Evolutionary conservation across 2,888 invertebrate species (phyloP).

Genomic region (Hydropsyche betteni): DNA sequence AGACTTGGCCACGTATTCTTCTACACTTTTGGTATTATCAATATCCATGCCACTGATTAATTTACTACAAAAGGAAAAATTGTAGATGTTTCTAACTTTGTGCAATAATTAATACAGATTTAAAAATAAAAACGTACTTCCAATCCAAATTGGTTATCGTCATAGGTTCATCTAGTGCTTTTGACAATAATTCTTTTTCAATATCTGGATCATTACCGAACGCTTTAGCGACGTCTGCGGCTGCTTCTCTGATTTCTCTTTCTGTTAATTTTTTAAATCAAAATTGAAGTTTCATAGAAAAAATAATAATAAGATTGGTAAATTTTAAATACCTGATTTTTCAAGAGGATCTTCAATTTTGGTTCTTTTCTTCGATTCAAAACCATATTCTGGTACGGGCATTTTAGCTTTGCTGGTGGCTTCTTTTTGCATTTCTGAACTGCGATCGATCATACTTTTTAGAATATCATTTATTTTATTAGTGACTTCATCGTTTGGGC

Average conservation of each 20-base stretch:
- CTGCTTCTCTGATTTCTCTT: conserved; percentile 69
- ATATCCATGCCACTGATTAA: conserved; percentile 82
- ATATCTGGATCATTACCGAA: conserved; percentile 76
- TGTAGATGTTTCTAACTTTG: conserved; percentile 10
- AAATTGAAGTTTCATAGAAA: background rate
- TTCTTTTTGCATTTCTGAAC: conserved; percentile 55
- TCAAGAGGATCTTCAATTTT: background rate
- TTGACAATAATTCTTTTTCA: conserved; percentile 77
- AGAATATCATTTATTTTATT: conserved; percentile 62
- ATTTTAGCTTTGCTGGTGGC: conserved; percentile 27
- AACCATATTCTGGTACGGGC: conserved; percentile 41
- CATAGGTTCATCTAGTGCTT: conserved; percentile 65
- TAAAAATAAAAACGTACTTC: conserved; percentile 32
- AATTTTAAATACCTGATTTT: conserved; percentile 55
- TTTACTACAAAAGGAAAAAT: conserved; percentile 63
- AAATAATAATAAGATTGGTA: conserved; percentile 56
- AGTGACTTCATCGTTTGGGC: conserved; percentile 30
- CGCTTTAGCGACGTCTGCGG: conserved; percentile 74
- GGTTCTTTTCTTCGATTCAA: background rate
- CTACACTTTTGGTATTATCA: conserved; percentile 65
- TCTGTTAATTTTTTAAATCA: conserved; percentile 56
- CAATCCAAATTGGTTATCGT: conserved; percentile 40
- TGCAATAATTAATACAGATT: background rate
- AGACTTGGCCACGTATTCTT: conserved; percentile 55
- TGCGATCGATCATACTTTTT: conserved; percentile 61